Evolutionary conservation across 1,140 invertebrate species (phyloP).

Genomic region (Heliconius congener): DNA sequence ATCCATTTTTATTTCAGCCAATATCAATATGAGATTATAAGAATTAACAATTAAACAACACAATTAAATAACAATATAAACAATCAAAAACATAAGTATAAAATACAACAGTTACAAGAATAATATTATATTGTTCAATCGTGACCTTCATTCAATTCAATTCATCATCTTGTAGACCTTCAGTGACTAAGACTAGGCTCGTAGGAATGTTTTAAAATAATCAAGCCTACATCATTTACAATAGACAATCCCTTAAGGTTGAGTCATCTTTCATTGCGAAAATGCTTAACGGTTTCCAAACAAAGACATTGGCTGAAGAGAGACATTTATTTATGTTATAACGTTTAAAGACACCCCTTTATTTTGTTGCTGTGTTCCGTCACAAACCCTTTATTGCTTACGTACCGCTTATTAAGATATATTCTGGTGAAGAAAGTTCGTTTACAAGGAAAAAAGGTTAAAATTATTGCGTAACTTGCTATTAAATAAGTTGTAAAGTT

Average conservation of each 20-base stretch:
- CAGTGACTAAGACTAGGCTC: conserved; percentile 20
- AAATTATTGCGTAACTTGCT: conserved; percentile 38
- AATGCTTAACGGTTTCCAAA: conserved; percentile 40
- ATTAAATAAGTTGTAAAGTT: conserved; percentile 25
- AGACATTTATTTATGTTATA: conserved; percentile 35
- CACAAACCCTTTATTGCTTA: conserved; percentile 41
- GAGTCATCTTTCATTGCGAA: conserved; percentile 41
- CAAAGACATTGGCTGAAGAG: conserved; percentile 38
- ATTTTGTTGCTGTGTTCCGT: conserved; percentile 31
- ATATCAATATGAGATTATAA: not conserved
- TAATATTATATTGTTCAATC: conserved; percentile 15
- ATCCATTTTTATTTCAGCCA: not conserved
- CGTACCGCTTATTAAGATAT: conserved; percentile 40
- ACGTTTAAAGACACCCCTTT: conserved; percentile 42
- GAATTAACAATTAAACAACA: not conserved
- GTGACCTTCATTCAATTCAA: no score
- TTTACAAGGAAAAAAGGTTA: conserved; percentile 28
- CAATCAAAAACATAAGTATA: not conserved
- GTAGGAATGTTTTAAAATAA: conserved; percentile 27
- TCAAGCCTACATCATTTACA: conserved; percentile 33
- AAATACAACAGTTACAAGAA: not conserved
- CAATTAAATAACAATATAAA: no score
- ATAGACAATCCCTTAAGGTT: conserved; percentile 36
- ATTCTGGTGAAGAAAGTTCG: conserved; percentile 35
- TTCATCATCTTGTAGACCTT: conserved; percentile 20